Percentiles rank a stretch among this genome's conserved stretches.
Conservation (phyloP, 2,888 invertebrate genomes). For the Netelia inedita region DNA sequence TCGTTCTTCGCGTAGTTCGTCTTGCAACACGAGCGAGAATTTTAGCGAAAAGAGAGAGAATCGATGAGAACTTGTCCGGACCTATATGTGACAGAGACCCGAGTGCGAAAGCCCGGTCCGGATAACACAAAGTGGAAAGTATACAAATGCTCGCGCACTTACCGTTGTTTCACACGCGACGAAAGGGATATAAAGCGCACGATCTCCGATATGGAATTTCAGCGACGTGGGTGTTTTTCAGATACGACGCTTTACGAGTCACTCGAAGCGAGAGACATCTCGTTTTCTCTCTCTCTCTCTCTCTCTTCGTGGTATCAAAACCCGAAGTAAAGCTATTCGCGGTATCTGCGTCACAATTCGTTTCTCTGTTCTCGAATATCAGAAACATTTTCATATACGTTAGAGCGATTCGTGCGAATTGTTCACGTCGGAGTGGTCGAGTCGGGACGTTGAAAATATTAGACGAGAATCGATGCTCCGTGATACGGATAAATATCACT, state of each 20-base stretch:
- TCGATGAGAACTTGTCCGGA: constrained; percentile 35
- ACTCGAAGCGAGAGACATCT: constrained; percentile 37
- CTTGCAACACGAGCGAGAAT: neutral
- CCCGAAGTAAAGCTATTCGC: constrained; percentile 48
- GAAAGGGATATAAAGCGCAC: constrained; percentile 61
- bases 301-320: constrained; percentile 47
- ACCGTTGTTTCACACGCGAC: constrained; percentile 57
- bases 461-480: neutral
- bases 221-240: constrained; percentile 68
- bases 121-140: constrained; percentile 64
- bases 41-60: constrained; percentile 13
- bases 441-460: constrained; percentile 19
- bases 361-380: constrained; percentile 49
- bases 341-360: constrained; percentile 40
- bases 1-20: neutral
- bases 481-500: constrained; percentile 19
- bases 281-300: constrained; percentile 53
- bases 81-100: constrained; percentile 49
- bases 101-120: constrained; percentile 23
- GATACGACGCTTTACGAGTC: constrained; percentile 66
- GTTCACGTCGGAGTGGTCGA: constrained; percentile 17
- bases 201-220: constrained; percentile 68
- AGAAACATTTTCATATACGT: constrained; percentile 47
- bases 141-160: constrained; percentile 59
- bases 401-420: constrained; percentile 31